Evolutionary conservation across 2,113 vertebrate species (phyloP).

Genomic region (Microtus pennsylvanicus): DNA sequence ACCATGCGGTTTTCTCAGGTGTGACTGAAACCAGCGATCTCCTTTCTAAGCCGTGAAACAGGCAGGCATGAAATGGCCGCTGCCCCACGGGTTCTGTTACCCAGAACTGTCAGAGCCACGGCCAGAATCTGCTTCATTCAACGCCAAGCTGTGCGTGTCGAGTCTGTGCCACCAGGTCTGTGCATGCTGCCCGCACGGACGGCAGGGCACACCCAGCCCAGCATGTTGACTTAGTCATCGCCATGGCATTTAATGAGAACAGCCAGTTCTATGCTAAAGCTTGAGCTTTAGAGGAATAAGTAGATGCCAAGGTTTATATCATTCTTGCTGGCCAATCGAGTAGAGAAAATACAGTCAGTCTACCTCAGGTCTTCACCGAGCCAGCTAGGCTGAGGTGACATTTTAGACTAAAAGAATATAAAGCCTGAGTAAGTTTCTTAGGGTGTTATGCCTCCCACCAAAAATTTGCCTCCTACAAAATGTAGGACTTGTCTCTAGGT

Average conservation of each 20-base stretch:
- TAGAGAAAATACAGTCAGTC: neutral
- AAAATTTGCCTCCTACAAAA: neutral
- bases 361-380: neutral
- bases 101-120: neutral
- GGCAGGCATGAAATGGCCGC: neutral
- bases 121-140: neutral
- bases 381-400: neutral
- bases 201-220: neutral
- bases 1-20: neutral
- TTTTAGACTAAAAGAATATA: neutral
- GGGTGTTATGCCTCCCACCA: neutral
- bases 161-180: neutral
- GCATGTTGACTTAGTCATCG: neutral
- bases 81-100: neutral
- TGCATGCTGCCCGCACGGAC: neutral
- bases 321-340: neutral
- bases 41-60: slow-evolving; percentile 1
- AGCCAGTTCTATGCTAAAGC: neutral
- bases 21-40: neutral
- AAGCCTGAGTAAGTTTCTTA: neutral
- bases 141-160: neutral
- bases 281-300: neutral
- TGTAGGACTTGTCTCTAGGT: neutral
- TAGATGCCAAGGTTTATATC: neutral
- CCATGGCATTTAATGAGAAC: neutral